phyloP scores from a whole-genome alignment of 2,888 invertebrate genomes.

The Galerucella pusilla region DNA sequence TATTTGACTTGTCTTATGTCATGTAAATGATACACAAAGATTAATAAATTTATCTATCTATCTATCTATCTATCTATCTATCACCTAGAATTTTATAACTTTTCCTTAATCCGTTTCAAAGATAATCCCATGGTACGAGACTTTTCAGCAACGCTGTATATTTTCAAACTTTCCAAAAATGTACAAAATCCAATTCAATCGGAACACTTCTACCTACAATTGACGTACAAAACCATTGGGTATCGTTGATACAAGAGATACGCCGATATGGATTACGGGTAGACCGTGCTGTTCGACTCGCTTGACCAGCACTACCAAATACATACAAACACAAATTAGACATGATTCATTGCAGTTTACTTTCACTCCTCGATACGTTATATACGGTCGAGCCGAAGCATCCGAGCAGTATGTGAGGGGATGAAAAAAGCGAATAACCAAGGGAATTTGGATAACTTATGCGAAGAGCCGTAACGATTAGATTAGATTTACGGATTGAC shows the following conservation, averaged over 20 bases:
- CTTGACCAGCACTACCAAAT: constrained; percentile 12
- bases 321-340: constrained; percentile 29
- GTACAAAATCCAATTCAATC: no score
- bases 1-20: no score
- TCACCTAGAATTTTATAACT: no score
- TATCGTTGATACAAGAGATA: background rate
- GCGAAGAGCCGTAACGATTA: background rate
- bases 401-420: background rate
- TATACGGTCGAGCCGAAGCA: constrained; percentile 2
- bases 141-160: no score
- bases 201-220: background rate
- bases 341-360: constrained; percentile 31
- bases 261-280: background rate
- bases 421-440: constrained; percentile 2
- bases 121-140: no score
- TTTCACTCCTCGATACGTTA: background rate
- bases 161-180: no score
- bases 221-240: background rate
- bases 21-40: no score
- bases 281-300: constrained; percentile 13
- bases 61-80: no score
- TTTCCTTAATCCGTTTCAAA: no score
- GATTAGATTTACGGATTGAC: background rate
- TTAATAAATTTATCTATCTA: no score
- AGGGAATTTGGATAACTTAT: background rate